Evolutionary conservation across 1,140 invertebrate genomes (phyloP).

Genomic region (Maniola jurtina): DNA sequence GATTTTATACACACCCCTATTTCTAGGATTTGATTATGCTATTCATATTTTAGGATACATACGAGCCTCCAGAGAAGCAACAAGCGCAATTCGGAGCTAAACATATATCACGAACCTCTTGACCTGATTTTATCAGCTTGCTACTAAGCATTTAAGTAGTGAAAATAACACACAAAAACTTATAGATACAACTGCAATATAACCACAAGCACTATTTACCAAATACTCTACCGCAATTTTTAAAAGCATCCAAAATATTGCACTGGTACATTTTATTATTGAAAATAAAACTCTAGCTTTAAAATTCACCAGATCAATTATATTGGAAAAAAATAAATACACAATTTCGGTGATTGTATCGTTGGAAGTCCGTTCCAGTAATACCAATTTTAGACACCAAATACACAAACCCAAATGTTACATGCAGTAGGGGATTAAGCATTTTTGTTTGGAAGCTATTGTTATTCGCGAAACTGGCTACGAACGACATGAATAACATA

Average conservation of each 20-base stretch:
- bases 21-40: not conserved
- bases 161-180: no score
- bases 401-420: conserved; percentile 18
- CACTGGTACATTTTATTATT: not conserved
- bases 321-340: not conserved
- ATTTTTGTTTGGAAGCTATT: conserved; percentile 24
- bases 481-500: conserved; percentile 65
- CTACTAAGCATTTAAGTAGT: no score
- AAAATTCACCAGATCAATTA: not conserved
- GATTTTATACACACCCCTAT: not conserved
- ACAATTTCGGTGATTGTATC: not conserved
- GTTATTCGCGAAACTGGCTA: conserved; percentile 49
- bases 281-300: not conserved
- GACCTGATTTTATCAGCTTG: no score
- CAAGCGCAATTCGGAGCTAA: no score
- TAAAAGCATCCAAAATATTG: not conserved
- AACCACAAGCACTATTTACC: not conserved
- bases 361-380: not conserved
- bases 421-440: conserved; percentile 39
- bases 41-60: no score
- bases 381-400: conserved; percentile 10
- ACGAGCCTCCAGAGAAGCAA: no score
- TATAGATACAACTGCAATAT: no score
- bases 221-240: not conserved
- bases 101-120: no score